Conservation (phyloP, 2,888 invertebrate species). For the Ariolimax columbianus region DNA sequence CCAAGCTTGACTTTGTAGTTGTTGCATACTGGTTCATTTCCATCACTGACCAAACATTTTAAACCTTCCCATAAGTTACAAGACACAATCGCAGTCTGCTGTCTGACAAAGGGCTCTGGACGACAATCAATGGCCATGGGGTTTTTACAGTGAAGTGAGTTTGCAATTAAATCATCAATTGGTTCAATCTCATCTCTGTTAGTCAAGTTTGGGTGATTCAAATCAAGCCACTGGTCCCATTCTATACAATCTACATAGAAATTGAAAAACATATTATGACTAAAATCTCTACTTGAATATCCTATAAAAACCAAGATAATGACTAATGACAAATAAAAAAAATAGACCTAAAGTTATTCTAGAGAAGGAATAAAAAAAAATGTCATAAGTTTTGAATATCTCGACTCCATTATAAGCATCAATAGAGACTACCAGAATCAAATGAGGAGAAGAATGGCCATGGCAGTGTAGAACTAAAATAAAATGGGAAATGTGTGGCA, state of each 20-base stretch:
- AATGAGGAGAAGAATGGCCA: too few relatives aligned
- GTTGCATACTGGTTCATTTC: slow-evolving; percentile 60
- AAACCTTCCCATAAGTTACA: slow-evolving; percentile 85
- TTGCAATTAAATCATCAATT: slow-evolving; percentile 65
- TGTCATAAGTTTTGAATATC: too few relatives aligned
- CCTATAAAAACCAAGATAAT: too few relatives aligned
- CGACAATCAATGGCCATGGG: slow-evolving; percentile 74
- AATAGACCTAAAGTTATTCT: too few relatives aligned
- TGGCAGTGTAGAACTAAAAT: too few relatives aligned
- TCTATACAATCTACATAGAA: slow-evolving; percentile 62
- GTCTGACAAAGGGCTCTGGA: slow-evolving; percentile 62
- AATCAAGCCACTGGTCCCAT: slow-evolving; percentile 73
- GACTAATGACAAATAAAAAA: too few relatives aligned
- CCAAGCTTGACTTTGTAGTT: slow-evolving; percentile 71
- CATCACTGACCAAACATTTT: slow-evolving; percentile 81
- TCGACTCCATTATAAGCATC: too few relatives aligned
- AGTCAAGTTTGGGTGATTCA: slow-evolving; percentile 60
- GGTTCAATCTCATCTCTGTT: slow-evolving; percentile 72
- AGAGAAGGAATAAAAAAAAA: too few relatives aligned
- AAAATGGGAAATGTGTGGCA: too few relatives aligned
- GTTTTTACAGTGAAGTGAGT: slow-evolving; percentile 61
- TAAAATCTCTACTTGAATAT: too few relatives aligned
- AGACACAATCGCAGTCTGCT: slow-evolving; percentile 63
- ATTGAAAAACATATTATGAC: neutral
- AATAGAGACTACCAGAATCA: too few relatives aligned